A percentile compares a stretch with the other conserved stretches of the same genome.
Conservation (phyloP, 2,797 vertebrate genomes). For the Oophaga sylvatica region DNA sequence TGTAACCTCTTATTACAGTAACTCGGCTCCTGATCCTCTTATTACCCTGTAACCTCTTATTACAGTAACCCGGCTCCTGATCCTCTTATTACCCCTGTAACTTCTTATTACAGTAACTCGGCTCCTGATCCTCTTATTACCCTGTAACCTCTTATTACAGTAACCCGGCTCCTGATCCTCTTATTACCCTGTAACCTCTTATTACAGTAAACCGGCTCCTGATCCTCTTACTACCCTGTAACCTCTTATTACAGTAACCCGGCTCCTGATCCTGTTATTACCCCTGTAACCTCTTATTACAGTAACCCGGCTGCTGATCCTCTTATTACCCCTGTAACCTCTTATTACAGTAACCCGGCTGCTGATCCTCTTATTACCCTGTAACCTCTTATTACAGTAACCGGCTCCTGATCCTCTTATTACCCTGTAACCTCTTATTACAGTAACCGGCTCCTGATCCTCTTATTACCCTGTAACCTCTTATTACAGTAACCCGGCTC, state of each 20-base stretch:
- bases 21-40: too few relatives aligned
- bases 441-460: conserved; percentile 10
- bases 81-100: too few relatives aligned
- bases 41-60: too few relatives aligned
- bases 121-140: not conserved
- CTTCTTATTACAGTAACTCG: too few relatives aligned
- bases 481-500: conserved; percentile 31
- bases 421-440: not conserved
- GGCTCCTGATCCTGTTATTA: not conserved
- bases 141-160: not conserved
- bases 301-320: not conserved
- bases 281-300: conserved; percentile 23
- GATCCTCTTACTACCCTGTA: conserved; percentile 4
- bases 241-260: conserved; percentile 19
- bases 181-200: not conserved
- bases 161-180: conserved; percentile 6
- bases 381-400: conserved; percentile 21
- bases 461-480: conserved; percentile 21
- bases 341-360: conserved; percentile 24
- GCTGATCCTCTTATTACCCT: conserved; percentile 21
- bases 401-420: conserved; percentile 1
- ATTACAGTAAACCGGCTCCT: conserved; percentile 12
- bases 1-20: too few relatives aligned
- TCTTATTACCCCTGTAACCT: conserved; percentile 35
- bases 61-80: too few relatives aligned